Percentiles rank a stretch among this genome's conserved stretches.
phyloP scores from a whole-genome alignment of 2,113 vertebrate species.

The Python bivittatus region DNA sequence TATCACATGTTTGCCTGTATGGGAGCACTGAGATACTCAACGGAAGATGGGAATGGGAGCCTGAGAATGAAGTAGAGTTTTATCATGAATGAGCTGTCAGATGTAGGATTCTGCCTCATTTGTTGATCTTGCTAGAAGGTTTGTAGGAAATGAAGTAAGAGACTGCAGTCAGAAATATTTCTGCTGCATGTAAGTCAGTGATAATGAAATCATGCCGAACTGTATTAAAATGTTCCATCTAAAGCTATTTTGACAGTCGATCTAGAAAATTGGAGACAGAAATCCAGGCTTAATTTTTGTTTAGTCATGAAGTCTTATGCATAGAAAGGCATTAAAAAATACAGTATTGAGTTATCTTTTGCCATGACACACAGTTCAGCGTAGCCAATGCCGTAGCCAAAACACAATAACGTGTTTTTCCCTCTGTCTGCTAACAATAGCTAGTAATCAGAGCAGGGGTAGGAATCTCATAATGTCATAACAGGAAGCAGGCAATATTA shows the following conservation, averaged over 20 bases:
- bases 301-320: not conserved
- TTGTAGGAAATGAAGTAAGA: slow-evolving; percentile 17
- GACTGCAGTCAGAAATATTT: not conserved
- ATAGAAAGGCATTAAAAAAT: not conserved
- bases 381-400: not conserved
- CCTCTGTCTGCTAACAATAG: not conserved
- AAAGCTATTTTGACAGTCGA: not conserved
- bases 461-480: not conserved
- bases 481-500: not conserved
- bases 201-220: not conserved
- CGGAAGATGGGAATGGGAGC: not conserved
- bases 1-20: not conserved
- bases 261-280: not conserved
- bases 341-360: not conserved
- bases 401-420: not conserved
- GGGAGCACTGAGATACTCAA: not conserved
- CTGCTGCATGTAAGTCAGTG: not conserved
- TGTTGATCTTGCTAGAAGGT: slow-evolving; percentile 18
- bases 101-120: slow-evolving; percentile 15
- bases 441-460: not conserved
- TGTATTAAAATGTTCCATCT: not conserved
- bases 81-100: slow-evolving; percentile 31
- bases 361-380: not conserved
- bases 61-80: slow-evolving; percentile 7
- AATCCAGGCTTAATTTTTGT: not conserved